Base-by-base conservation (phyloP, 2,797 vertebrate species). In the Psittacula derbiana region DNA sequence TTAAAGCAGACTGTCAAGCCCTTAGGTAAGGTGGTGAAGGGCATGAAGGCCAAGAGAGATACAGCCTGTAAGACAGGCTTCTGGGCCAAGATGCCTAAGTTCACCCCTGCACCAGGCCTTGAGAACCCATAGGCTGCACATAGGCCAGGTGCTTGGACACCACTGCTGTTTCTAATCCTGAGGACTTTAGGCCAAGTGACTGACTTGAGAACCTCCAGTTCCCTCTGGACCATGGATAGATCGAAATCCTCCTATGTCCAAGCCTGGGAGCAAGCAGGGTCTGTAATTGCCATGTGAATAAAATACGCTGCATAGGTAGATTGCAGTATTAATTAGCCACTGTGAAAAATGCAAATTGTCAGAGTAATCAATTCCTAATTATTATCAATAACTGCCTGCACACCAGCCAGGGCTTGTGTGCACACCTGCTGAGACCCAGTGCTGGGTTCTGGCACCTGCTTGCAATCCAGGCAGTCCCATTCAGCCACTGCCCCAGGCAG, bases 401-500 rank as follows among this genome's bases (percentile, higher is more conserved):
- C 2, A 3, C 13, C 40, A 2, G 44, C 7, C n/a, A 16, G 28
- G 1, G 16, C 13, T 33, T 7, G 18, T 3, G 15, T 4, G 33
- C 0, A 3, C 31, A 30, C 23, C 43, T 27, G n/a, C 70, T 20
- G 36, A 8, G 69, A 7, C 24, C 8, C 31, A 5, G 40, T 0
- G 16, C 67, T 25, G 50, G 30, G 14, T 41, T 30, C 33, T 16
- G 40, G 15, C 11, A 33, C 18, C 24, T 14, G 18, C 55, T 16
- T 24, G 9, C 55, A 62, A 33, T 24, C 16, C 47, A 16, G 44
- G 12, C 55, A 25, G 40, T 11, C 47, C 17, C 3, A 5, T 7
- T 28, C 38, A 3, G 19, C 10, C 19, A 2, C 11, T 1, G 38
- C 4, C 3, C 19, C 5, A 0, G 55, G n/a, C 55, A 57, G n/a